Conservation (phyloP, 2,113 vertebrate genomes). For the Pao palembangensis region DNA sequence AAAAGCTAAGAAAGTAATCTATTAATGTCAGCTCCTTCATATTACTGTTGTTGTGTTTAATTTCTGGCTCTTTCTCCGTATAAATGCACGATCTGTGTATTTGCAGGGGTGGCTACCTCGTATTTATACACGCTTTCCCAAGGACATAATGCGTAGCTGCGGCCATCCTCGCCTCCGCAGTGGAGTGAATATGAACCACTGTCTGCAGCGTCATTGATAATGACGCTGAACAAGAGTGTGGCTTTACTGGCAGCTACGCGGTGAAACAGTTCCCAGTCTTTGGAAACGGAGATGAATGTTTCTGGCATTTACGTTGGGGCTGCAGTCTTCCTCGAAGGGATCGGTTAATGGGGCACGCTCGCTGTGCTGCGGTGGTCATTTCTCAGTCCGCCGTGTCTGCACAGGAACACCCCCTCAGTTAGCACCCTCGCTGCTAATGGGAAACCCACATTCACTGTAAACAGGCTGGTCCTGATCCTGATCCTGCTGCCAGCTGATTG, state of each 20-base stretch:
- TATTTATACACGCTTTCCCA: background rate
- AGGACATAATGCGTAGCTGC: background rate
- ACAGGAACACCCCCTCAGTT: too few species aligned
- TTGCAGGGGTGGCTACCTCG: background rate
- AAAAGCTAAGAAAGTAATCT: conserved; percentile 1
- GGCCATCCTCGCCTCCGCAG: background rate
- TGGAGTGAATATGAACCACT: conserved; percentile 2
- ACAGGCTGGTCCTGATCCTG: background rate
- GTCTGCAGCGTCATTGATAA: background rate
- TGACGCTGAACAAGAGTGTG: background rate
- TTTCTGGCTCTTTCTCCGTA: background rate
- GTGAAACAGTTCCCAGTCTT: too few species aligned
- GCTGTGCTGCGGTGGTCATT: too few species aligned
- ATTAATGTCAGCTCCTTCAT: background rate
- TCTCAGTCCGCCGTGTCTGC: too few species aligned
- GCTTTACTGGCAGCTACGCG: background rate
- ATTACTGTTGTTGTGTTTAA: background rate
- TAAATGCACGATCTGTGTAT: conserved; percentile 8
- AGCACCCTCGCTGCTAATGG: background rate
- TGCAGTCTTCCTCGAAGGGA: conserved; percentile 3
- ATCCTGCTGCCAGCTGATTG: conserved; percentile 20
- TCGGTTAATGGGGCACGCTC: background rate
- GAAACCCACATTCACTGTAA: background rate
- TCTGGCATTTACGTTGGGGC: background rate
- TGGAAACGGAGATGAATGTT: background rate